Evolutionary conservation across 2,113 vertebrate genomes (phyloP).

Genomic region (Macroglossus sobrinus): DNA sequence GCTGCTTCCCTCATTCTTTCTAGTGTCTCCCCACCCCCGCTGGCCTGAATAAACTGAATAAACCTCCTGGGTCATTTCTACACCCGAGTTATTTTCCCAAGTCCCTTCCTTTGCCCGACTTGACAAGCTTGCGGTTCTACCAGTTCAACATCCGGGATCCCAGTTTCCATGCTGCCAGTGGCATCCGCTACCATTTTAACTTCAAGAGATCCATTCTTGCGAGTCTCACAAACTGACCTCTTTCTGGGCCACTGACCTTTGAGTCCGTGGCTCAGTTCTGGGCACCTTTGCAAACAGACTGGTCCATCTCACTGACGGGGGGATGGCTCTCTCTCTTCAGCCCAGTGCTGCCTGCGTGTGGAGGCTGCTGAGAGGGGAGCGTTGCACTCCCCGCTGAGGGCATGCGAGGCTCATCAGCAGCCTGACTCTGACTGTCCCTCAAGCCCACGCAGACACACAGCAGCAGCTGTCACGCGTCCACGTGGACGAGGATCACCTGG

Average conservation of each 20-base stretch:
- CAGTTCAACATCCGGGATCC: not conserved
- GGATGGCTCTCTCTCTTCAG: not conserved
- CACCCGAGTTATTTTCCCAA: not conserved
- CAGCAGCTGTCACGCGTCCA: not conserved
- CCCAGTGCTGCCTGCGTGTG: not conserved
- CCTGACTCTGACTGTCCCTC: not conserved
- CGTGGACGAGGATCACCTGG: accelerated
- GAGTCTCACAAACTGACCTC: not conserved
- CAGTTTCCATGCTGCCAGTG: not conserved
- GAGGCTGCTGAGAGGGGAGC: not conserved
- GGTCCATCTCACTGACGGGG: not conserved
- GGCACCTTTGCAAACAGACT: not conserved
- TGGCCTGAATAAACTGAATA: not conserved
- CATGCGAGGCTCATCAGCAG: not conserved
- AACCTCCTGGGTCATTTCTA: not conserved
- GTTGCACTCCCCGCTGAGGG: not conserved
- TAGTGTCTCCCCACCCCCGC: not conserved
- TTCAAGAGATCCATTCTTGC: not conserved
- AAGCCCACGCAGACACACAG: not conserved
- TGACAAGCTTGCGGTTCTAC: not conserved
- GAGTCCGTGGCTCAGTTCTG: not conserved
- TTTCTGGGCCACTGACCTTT: not conserved
- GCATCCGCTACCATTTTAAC: not conserved
- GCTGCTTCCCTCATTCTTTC: not conserved
- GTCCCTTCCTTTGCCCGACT: not conserved